Evolutionary conservation across 2,888 invertebrate species (phyloP).

Genomic region (Morpho deidamia): DNA sequence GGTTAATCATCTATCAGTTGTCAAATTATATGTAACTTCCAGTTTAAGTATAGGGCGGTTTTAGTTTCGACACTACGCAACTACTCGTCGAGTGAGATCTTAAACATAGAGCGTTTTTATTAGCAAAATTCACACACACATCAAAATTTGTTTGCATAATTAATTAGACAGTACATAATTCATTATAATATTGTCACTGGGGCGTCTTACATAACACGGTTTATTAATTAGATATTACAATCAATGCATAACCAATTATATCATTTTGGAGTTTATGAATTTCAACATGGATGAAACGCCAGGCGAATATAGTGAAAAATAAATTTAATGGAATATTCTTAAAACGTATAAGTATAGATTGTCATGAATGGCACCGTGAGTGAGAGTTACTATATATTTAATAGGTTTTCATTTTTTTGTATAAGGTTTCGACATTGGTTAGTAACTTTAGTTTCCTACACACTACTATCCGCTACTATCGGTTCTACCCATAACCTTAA

Average conservation of each 20-base stretch:
- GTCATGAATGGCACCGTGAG: no score
- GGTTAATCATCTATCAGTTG: no score
- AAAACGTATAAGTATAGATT: not conserved
- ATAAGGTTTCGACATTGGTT: no score
- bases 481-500: no score
- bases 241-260: no score
- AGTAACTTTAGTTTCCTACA: no score
- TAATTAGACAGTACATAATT: not conserved
- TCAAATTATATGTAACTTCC: conserved; percentile 1
- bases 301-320: not conserved
- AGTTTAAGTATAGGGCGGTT: not conserved
- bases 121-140: not conserved
- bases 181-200: conserved; percentile 2
- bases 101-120: not conserved
- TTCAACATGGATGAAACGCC: no score
- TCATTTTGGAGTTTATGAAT: no score
- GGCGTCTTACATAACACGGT: not conserved
- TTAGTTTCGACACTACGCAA: not conserved
- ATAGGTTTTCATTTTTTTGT: no score
- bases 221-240: not conserved
- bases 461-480: no score
- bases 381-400: no score
- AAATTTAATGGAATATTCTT: not conserved
- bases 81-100: conserved; percentile 1
- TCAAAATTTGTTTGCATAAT: not conserved